Conservation (phyloP, 2,888 invertebrate genomes). For the Netelia virgata region DNA sequence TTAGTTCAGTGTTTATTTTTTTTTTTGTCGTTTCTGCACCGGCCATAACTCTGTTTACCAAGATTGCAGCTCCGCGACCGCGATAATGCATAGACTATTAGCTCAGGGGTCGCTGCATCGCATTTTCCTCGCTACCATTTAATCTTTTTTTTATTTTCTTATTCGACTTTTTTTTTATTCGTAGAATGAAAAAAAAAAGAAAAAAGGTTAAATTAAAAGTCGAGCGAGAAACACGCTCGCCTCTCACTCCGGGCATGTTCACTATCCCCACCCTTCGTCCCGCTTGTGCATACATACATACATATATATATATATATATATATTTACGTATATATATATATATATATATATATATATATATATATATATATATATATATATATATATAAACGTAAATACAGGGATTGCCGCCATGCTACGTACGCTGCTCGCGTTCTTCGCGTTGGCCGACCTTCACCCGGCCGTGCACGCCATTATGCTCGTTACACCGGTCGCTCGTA, state of each 20-base stretch:
- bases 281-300: too few relatives aligned
- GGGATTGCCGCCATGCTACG: conserved; percentile 32
- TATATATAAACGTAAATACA: too few relatives aligned
- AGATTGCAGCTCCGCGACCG: conserved; percentile 20
- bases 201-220: too few relatives aligned
- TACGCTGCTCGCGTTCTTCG: conserved; percentile 66
- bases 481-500: conserved; percentile 82
- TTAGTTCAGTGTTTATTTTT: not conserved
- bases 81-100: conserved; percentile 34
- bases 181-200: not conserved
- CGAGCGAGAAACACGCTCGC: conserved; percentile 3
- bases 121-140: conserved; percentile 1
- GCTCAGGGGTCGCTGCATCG: conserved; percentile 37
- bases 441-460: conserved; percentile 83
- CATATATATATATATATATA: too few relatives aligned
- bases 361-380: too few relatives aligned
- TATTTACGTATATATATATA: too few relatives aligned
- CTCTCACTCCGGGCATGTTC: too few relatives aligned
- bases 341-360: too few relatives aligned
- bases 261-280: too few relatives aligned
- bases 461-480: conserved; percentile 81
- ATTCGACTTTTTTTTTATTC: not conserved
- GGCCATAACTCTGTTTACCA: conserved; percentile 9
- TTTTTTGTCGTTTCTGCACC: not conserved
- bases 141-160: not conserved